Base-by-base conservation (phyloP, 2,888 invertebrate genomes). In the Clitarchus hookeri region DNA sequence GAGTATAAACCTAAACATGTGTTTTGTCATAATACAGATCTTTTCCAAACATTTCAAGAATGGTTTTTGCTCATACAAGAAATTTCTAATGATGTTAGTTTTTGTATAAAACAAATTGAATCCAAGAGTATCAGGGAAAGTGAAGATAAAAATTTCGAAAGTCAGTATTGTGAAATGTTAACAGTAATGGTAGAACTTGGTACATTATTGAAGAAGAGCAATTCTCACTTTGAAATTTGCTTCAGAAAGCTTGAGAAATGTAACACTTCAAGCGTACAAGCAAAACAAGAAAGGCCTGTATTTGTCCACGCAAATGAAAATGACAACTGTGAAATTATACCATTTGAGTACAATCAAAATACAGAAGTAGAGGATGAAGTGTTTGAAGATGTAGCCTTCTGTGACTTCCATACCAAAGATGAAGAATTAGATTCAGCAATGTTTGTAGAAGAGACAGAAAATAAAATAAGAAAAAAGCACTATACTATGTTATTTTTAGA, bases 71-170 rank as follows among this genome's bases (percentile, higher is more conserved):
- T 19, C 16, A 19, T 65, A n/a, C 65, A 65, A 65, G 65, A 65
- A 65, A n/a, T 65, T 65, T 65, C 65, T 16, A 65, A 65, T 65
- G 19, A 19, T 65, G n/a, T 65, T 65, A 65, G 65, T 65, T 65
- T 65, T 65, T 65, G 65, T 65, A n/a, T 23, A 65, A 65, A 65
- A 65, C 65, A 65, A 65, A 65, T 65, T 65, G 65, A 65, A 65
- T n/a, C 65, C 0, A 6, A 65, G 23, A 65, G 16, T 65, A 16
- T n/a, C 8, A 6, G 8, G 8, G 65, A n/a, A n/a, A 65, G 16
- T 65, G n/a, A 23, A 4, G 65, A 65, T 23, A 65, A 65, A 65
- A 65, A 16, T 65, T 16, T 19, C 16, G n/a, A 65, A 23, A 65
- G 19, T 65, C 65, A 23, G 19, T 65, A 16, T 19, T 65, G n/a